Evolutionary conservation across 1,140 invertebrate species (phyloP), one percentile per base, ranked within the genome.

Genomic region (Drosophila lini): DNA sequence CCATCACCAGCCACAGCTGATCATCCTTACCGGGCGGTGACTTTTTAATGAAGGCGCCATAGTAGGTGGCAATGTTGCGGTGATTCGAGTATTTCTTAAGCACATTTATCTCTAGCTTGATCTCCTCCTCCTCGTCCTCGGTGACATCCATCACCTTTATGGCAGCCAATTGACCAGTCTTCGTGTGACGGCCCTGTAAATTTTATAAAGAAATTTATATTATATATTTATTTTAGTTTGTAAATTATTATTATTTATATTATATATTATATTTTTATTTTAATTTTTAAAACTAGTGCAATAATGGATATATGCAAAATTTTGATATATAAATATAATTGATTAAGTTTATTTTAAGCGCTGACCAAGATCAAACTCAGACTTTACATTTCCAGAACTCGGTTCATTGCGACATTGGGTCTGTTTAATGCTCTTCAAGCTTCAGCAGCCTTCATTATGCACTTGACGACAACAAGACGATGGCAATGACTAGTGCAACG

Each of bases 91-190:
- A 99, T 95, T 98, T 98, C 94, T 99, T 99, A 59, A 99, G 94
- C 81, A 99, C 99, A 95, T 99, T 99, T 74, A 99, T 99, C 94
- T 99, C 99, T 78, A 99, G 94, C 93, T 99, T 99, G 67, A 99
- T 99, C 95, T 99, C 99, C 94, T 99, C 99, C 92, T 99, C 99
- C 93, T 99, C 99, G 93, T 99, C 99, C 95, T 99, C 98, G 68
- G 98, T 99, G 77, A 99, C 98, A 93, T 99, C 98, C 99, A 99
- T 99, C 92, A 99, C 98, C 94, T 99, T 99, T 93, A 99, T 99
- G 92, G 99, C 99, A 74, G 98, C 98, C 94, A 99, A 94, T 93
- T 99, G 98, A 74, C 98, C 98, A 81, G 99, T 99, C 95, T 99
- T 99, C 62, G 98, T 99, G 93, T 99, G 99, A n/a, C 98, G 96